Conservation (phyloP, 2,888 invertebrate genomes). For the Drosophila kuntzei region DNA sequence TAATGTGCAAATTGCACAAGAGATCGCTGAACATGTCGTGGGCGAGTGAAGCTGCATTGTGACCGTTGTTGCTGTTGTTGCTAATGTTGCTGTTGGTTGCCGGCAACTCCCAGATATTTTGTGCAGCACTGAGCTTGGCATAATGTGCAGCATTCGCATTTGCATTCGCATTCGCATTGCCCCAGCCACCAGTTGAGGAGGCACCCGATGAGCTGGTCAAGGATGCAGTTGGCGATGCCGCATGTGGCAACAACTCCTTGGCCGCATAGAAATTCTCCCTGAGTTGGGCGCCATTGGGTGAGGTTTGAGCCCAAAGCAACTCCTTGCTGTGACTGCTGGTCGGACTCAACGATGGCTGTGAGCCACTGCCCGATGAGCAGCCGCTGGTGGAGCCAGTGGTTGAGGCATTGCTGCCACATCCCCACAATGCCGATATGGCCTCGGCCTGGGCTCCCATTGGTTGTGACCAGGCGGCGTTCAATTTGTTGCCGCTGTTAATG, state of each 20-base stretch:
- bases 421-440: constrained; percentile 83
- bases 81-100: constrained; percentile 43
- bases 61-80: constrained; percentile 53
- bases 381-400: constrained; percentile 71
- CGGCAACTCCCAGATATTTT: constrained; percentile 84
- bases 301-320: constrained; percentile 84
- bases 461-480: constrained; percentile 51
- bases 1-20: constrained; percentile 80
- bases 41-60: constrained; percentile 43
- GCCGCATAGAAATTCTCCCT: constrained; percentile 61
- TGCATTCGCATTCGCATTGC: constrained; percentile 25
- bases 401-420: constrained; percentile 76
- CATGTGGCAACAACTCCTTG: constrained; percentile 56
- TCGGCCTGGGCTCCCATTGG: constrained; percentile 62
- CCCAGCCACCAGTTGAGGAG: constrained; percentile 63
- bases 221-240: constrained; percentile 81
- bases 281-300: constrained; percentile 73
- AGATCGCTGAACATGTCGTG: constrained; percentile 84
- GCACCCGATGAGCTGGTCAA: constrained; percentile 70
- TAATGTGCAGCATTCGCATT: constrained; percentile 59
- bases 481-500: constrained; percentile 27
- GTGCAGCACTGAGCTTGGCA: constrained; percentile 73
- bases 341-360: constrained; percentile 84
- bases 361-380: constrained; percentile 79
- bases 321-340: constrained; percentile 85